phyloP scores from a whole-genome alignment of 2,113 vertebrate species.

The Cepphus grylle region DNA sequence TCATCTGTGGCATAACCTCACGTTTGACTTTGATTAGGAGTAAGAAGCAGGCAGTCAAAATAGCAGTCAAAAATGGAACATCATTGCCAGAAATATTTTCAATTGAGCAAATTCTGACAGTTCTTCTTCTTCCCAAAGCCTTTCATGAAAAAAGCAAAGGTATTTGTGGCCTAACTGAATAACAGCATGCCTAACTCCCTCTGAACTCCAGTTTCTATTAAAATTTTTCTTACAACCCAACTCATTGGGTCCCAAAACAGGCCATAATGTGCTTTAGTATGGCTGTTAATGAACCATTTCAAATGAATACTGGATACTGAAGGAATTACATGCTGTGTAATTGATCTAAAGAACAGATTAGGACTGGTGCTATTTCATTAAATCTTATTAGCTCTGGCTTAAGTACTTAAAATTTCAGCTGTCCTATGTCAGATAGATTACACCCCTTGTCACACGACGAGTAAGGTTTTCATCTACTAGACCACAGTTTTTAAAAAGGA shows the following conservation, averaged over 20 bases:
- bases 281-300: conserved; percentile 38
- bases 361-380: conserved; percentile 40
- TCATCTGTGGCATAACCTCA: not conserved
- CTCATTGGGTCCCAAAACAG: not conserved
- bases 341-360: conserved; percentile 54
- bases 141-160: not conserved
- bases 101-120: not conserved
- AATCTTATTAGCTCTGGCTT: conserved; percentile 45
- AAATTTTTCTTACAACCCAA: not conserved
- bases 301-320: not conserved
- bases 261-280: not conserved
- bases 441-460: not conserved
- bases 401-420: conserved; percentile 28
- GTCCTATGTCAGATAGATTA: conserved; percentile 13
- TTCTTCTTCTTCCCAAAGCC: not conserved
- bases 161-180: not conserved
- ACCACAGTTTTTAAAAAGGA: not conserved
- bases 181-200: not conserved
- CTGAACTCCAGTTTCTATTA: not conserved
- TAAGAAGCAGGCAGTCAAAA: not conserved
- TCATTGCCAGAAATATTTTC: not conserved
- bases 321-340: conserved; percentile 48
- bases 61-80: not conserved
- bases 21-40: not conserved
- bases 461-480: not conserved